Evolutionary conservation across 2,113 vertebrate species (phyloP), one percentile per base, ranked within the genome.

Genomic region (Pelodiscus sinensis): DNA sequence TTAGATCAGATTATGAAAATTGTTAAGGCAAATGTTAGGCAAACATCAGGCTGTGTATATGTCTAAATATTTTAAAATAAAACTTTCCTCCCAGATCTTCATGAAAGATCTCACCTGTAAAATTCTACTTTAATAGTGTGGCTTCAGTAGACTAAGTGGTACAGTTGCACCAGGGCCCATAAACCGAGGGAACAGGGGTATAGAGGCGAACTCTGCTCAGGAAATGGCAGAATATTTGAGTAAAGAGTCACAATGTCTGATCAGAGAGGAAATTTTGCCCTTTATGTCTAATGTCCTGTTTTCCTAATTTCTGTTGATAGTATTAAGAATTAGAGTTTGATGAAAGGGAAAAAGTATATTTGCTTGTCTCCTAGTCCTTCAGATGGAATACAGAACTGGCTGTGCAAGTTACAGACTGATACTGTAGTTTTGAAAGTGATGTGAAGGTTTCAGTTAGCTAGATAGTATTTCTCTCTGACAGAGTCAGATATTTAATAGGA

Each of bases 401-500:
- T 88, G 77, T 38, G 18, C 60, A 80, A 85, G 60, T 92, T 58
- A 54, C 31, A 57, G 90, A 89, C 31, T 86, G 81, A 71, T 9
- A 6, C 22, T 84, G 89, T 57, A 19, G 27, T 82, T 94, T 85
- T 82, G 50, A 86, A 38, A 94, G 56, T 55, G 9, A 83, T 89
- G 3, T 6, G 79, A 54, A 31, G 83, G n/a, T 81, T 91, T 77
- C 31, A 54, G 2, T 94, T 92, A 92, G 19, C 19, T 79, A 79
- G 35, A 16, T 8, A 4, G 12, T 75, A 3, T 81, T 94, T 84
- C 83, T 3, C 35, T 89, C 35, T 56, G 25, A 1, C 22, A 65
- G 80, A 79, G 22, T 86, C 85, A 55, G 12, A 27, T n/a, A 73
- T 81, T 88, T 1, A 84, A 15, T 8, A 29, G 62, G 25, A 78